A percentile compares a stretch with the other conserved stretches of the same genome.
These are phyloP conservation scores for Mylabris phalerata DNA, from an alignment of 1,140 invertebrate genomes.

Conservation along the genomic window DNA sequence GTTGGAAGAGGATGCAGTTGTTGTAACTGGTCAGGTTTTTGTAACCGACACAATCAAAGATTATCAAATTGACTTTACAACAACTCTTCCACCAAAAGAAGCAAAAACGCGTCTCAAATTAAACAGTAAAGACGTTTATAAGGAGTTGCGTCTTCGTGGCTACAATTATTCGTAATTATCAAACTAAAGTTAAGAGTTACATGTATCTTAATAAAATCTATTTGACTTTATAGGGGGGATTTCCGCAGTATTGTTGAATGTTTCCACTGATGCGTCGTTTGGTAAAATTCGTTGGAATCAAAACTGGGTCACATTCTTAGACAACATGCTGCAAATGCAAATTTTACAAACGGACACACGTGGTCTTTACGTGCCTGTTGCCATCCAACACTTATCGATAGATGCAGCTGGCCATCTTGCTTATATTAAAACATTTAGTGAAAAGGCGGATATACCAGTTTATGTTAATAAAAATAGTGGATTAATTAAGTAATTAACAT, in stretches of 20 bases:
- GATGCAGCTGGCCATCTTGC: conserved; percentile 59
- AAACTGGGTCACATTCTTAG: conserved; percentile 90
- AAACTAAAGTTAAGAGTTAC: not conserved
- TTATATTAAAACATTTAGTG: conserved; percentile 43
- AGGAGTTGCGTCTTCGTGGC: conserved; percentile 80
- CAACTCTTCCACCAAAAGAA: conserved; percentile 68
- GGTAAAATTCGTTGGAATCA: conserved; percentile 57
- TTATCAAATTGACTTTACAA: conserved; percentile 79
- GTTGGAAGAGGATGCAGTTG: no score
- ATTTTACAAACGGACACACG: conserved; percentile 66
- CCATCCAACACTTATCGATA: conserved; percentile 72
- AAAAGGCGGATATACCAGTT: conserved; percentile 45
- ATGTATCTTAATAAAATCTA: not conserved
- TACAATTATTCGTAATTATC: conserved; percentile 70
- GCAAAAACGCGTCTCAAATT: conserved; percentile 54
- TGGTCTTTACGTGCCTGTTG: conserved; percentile 74
- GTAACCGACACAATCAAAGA: conserved; percentile 63
- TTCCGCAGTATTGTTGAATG: conserved; percentile 22
- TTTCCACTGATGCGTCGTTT: conserved; percentile 42
- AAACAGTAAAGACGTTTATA: conserved; percentile 69
- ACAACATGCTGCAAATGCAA: conserved; percentile 86
- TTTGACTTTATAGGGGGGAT: conserved; percentile 18
- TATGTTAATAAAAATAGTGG: conserved; percentile 44
- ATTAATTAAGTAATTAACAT: not conserved
- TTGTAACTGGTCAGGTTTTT: no score